These are phyloP conservation scores for Conomelus anceps DNA, from an alignment of 2,888 invertebrate genomes.

Conservation along the genomic window DNA sequence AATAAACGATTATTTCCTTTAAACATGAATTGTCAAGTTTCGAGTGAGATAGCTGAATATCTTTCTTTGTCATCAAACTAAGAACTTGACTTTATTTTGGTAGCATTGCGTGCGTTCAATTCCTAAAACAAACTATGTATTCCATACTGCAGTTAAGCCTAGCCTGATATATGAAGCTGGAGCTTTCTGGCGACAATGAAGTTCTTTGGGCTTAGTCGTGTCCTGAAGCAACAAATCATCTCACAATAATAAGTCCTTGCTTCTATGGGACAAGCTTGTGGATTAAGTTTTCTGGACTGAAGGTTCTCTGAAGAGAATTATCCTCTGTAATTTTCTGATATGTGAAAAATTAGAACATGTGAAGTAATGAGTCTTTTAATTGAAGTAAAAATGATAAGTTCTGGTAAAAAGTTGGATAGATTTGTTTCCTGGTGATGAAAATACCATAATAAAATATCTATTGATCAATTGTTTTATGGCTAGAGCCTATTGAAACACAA, in stretches of 20 bases:
- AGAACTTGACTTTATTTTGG: not conserved
- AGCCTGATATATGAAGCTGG: not conserved
- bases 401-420: too few species aligned
- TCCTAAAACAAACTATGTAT: not conserved
- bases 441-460: too few species aligned
- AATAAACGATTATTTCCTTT: not conserved
- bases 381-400: too few species aligned
- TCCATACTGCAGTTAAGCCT: not conserved
- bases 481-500: too few species aligned
- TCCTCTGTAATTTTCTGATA: too few species aligned
- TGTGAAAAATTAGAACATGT: too few species aligned
- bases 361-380: too few species aligned
- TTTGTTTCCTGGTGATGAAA: too few species aligned
- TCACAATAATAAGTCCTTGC: not conserved
- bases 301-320: not conserved
- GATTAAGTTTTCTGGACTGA: not conserved
- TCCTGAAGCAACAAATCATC: not conserved
- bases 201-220: not conserved
- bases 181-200: not conserved
- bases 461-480: too few species aligned
- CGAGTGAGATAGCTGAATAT: not conserved
- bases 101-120: not conserved
- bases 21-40: not conserved
- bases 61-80: not conserved
- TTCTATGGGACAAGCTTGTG: not conserved